phyloP scores from a whole-genome alignment of 2,797 vertebrate genomes.

The Cirrhinus molitorella region DNA sequence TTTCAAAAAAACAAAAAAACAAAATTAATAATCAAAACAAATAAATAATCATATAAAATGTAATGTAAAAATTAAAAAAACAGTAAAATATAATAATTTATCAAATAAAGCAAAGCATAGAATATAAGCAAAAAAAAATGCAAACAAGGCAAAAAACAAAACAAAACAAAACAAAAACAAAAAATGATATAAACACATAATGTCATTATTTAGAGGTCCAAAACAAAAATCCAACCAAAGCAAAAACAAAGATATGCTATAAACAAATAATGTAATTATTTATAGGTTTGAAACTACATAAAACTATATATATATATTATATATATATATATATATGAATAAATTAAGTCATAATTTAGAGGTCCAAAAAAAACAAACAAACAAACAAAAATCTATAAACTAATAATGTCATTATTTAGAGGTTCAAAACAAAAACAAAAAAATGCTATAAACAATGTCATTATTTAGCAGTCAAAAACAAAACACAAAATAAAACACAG shows the following conservation, averaged over 20 bases:
- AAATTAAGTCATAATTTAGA: conserved; percentile 38
- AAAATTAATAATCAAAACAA: neutral
- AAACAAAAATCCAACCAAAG: conserved; percentile 54
- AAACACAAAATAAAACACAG: too few relatives aligned
- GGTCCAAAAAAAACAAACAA: conserved; percentile 52
- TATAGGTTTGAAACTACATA: conserved; percentile 35
- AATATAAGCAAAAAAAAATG: neutral
- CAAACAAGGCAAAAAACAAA: neutral
- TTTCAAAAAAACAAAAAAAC: too few relatives aligned
- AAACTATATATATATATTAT: too few relatives aligned
- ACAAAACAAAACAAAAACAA: conserved; percentile 51
- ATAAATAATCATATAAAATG: neutral
- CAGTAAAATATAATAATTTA: neutral
- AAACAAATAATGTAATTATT: conserved; percentile 33
- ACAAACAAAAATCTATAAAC: too few relatives aligned
- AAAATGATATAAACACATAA: neutral
- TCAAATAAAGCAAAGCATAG: neutral
- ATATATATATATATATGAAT: too few relatives aligned
- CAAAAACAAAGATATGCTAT: too few relatives aligned
- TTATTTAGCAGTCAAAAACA: too few relatives aligned
- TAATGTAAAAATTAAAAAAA: neutral
- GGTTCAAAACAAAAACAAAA: conserved; percentile 54
- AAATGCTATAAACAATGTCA: too few relatives aligned
- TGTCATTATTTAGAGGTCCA: conserved; percentile 34
- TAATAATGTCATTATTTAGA: conserved; percentile 47